Evolutionary conservation across 2,888 invertebrate genomes (phyloP), one percentile per base, ranked within the genome.

Genomic region (Limnephilus lunatus): DNA sequence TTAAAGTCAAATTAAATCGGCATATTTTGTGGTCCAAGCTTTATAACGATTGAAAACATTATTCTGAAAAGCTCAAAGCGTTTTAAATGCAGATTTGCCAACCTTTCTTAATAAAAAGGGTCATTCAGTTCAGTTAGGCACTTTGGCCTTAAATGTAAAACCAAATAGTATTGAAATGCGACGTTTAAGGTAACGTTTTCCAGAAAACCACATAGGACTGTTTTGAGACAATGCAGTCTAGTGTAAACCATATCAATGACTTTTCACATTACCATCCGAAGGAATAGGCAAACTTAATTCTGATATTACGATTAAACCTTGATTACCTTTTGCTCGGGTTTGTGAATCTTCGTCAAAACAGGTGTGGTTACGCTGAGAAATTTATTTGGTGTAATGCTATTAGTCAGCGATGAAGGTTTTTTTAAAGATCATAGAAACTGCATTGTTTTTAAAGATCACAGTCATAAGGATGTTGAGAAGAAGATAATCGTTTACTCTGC

Each of bases 251-350:
- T n/a, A n/a, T n/a, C 68, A n/a, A 25, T 68, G 68, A 68, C 9
- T n/a, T 68, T 68, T 68, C 25, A 68, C 68, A 68, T 68, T 68
- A 68, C 68, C 68, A 5, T 68, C 9, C n/a, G 68, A 25, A 25
- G 68, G 68, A 68, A 68, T 25, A 68, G 85, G 68, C 85, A 87
- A 48, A 81, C 91, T 91, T 91, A 44, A 80, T 85, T 30, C 39
- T 85, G 68, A 85, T 48, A 68, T 68, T 68, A 31, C 44, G 90
- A 85, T 85, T 90, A 87, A 87, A 86, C 91, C 86, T 91, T 87
- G 86, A 86, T 86, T 86, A 86, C 86, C 14, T 86, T 48, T 86
- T n/a, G 86, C 39, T 86, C 86, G 44, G 44, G 86, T 39, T 39
- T 86, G 44, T 86, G 83, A 83, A 83, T 83, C 83, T 35, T 83